Base-by-base conservation (phyloP, 2,888 invertebrate genomes). In the Empis livida region DNA sequence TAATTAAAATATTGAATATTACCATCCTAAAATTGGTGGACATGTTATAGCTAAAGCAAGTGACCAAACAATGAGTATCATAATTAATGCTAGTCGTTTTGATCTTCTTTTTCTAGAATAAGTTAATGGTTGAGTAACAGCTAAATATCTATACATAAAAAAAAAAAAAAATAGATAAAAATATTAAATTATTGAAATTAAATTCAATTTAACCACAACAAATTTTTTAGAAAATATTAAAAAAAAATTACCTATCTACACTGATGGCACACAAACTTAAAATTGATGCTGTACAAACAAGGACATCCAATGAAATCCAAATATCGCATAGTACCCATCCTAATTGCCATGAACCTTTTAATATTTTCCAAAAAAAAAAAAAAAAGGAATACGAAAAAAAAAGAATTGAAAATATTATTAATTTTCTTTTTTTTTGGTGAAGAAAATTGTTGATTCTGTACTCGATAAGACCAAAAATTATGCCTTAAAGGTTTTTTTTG, bases 1-100 rank as follows among this genome's bases (percentile, higher is more conserved):
- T 14, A 42, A 42, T 14, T 27, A 37, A 2, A 20, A 20, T 55
- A 71, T 78, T 76, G n/a, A n/a, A n/a, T n/a, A n/a, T n/a, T 67
- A 85, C 91, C 92, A 92, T 59, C 91, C 92, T 55, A 94, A 79
- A 71, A 96, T 84, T 4, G 94, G 93, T 1, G 95, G 95, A 57
- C 93, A 90, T 14, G 94, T 94, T 51, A 96, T 94, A 32, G 91
- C 76, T 41, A 90, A 82, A 4, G 94, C 91, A 20, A 88, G 74
- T 8, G 87, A 73, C 96, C 95, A 96, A 0, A 94, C 94, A 42
- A 83, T 80, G 43, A 88, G 75, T 53, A 94, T 90, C 83, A 94
- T 89, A 13, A 85, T 73, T 45, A 88, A 76, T 0, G 91, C 92
- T 49, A 90, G 70, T 51, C 88, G 77, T 70, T 87, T 87, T 3